phyloP scores from a whole-genome alignment of 2,113 vertebrate species.

The Lepus timidus region DNA sequence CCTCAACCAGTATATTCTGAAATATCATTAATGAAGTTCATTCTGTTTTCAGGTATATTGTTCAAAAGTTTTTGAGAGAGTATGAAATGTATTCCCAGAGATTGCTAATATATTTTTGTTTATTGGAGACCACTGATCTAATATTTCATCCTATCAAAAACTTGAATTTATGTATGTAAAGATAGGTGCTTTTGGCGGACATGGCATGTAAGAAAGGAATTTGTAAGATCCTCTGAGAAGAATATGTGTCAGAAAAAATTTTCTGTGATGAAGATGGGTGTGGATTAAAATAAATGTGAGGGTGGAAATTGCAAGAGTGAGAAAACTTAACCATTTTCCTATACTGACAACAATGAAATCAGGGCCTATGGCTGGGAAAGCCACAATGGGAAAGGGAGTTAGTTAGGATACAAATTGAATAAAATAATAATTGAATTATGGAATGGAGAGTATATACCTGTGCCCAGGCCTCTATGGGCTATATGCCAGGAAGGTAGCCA shows the following conservation, averaged over 20 bases:
- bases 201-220: background rate
- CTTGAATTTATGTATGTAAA: background rate
- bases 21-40: background rate
- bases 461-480: background rate
- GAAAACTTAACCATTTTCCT: background rate
- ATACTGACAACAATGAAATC: background rate
- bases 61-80: background rate
- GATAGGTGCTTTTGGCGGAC: background rate
- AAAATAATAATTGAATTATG: background rate
- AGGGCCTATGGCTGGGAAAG: background rate
- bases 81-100: background rate
- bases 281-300: background rate
- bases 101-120: background rate
- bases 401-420: background rate
- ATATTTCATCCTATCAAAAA: slow-evolving; percentile 1
- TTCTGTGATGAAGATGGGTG: background rate
- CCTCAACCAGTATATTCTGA: background rate
- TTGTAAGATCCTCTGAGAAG: background rate
- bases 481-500: background rate
- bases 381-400: background rate
- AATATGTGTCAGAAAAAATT: background rate
- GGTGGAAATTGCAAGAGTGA: background rate
- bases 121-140: background rate
- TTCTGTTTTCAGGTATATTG: background rate
- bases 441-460: background rate